Evolutionary conservation across 2,113 vertebrate species (phyloP).

Genomic region (Cynopterus brachyotis): DNA sequence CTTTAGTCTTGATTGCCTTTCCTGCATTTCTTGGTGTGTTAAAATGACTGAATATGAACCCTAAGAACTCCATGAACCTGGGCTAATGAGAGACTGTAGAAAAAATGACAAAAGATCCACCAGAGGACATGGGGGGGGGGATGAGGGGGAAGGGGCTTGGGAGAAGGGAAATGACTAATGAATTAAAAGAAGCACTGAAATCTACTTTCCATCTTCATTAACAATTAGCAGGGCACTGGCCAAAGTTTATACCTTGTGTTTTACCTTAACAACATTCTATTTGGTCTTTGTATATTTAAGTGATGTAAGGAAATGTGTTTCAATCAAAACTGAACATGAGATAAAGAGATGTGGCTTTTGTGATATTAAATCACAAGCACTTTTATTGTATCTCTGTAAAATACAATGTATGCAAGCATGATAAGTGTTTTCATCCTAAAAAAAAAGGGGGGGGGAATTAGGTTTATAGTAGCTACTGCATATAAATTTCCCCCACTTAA

Average conservation of each 20-base stretch:
- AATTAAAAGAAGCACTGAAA: slow-evolving; percentile 92
- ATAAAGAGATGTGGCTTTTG: slow-evolving; percentile 93
- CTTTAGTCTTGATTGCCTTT: slow-evolving; percentile 91
- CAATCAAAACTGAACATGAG: slow-evolving; percentile 89
- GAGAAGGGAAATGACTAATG: slow-evolving; percentile 89
- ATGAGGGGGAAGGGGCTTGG: slow-evolving; percentile 65
- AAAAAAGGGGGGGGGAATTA: slow-evolving; percentile 70
- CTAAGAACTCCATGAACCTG: slow-evolving; percentile 92
- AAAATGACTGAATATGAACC: slow-evolving; percentile 91
- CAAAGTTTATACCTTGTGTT: slow-evolving; percentile 90
- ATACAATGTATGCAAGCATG: slow-evolving; percentile 99
- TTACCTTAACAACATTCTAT: slow-evolving; percentile 94
- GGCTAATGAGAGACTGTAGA: slow-evolving; percentile 89
- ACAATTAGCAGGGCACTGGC: slow-evolving; percentile 91
- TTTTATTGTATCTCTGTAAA: slow-evolving; percentile 99
- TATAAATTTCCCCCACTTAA: slow-evolving; percentile 96
- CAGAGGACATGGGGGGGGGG: slow-evolving; percentile 85
- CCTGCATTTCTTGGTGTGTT: slow-evolving; percentile 91
- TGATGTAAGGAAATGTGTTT: slow-evolving; percentile 98
- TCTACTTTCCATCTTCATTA: slow-evolving; percentile 93
- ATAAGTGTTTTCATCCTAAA: slow-evolving; percentile 96
- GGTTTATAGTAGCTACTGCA: slow-evolving; percentile 93
- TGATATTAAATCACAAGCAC: slow-evolving; percentile 96
- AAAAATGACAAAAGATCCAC: slow-evolving; percentile 85
- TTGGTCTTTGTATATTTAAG: slow-evolving; percentile 99